Percentiles rank a stretch among this genome's conserved stretches.
Conservation (phyloP, 2,888 invertebrate species). For the Lottia scabra region DNA sequence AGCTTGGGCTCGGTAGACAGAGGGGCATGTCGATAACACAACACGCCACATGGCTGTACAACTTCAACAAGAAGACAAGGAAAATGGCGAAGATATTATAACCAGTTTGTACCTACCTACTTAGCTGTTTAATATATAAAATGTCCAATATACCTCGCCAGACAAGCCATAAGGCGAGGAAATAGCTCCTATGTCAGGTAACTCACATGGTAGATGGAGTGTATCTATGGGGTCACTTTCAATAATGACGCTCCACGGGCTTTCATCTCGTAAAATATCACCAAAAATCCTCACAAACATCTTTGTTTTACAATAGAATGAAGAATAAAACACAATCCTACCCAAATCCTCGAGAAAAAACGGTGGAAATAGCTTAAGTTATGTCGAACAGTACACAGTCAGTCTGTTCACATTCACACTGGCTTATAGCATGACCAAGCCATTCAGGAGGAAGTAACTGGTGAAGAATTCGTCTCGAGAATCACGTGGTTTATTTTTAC, state of each 20-base stretch:
- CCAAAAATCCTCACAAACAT: background rate
- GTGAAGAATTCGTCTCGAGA: conserved; percentile 7
- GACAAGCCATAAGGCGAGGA: too few species aligned
- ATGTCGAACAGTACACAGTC: too few species aligned
- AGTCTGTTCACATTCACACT: too few species aligned
- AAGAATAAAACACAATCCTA: too few species aligned
- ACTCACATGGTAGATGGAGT: background rate
- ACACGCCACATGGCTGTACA: background rate
- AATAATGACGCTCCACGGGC: background rate
- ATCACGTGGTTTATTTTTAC: conserved; percentile 17
- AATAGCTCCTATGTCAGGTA: background rate
- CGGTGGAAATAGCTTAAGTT: too few species aligned
- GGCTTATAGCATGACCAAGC: background rate
- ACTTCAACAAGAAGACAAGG: too few species aligned
- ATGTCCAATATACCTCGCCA: too few species aligned
- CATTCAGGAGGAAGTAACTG: conserved; percentile 22
- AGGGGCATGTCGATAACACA: background rate
- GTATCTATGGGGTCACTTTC: conserved; percentile 1
- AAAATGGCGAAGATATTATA: too few species aligned
- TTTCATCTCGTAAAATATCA: background rate
- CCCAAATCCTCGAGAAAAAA: too few species aligned
- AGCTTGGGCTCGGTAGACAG: background rate
- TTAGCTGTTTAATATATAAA: too few species aligned
- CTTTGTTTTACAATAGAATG: background rate
- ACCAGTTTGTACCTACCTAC: too few species aligned